These are phyloP conservation scores for Sebastes umbrosus DNA, from an alignment of 2,797 vertebrate genomes.

Conservation along the genomic window DNA sequence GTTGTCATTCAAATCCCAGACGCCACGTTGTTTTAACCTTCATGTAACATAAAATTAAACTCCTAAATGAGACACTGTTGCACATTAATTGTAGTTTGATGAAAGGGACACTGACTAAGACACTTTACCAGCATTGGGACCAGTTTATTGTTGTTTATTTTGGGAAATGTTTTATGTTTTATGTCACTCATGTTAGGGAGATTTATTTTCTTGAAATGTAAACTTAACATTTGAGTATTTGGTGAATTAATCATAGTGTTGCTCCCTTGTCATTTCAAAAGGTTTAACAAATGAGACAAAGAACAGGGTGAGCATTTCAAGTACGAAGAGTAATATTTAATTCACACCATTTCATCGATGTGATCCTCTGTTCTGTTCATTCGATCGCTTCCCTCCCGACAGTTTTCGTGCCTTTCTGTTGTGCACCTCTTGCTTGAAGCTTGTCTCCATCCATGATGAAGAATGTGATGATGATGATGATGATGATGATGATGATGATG, in stretches of 20 bases:
- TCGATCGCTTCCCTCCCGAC: slow-evolving; percentile 8
- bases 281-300: no score
- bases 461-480: slow-evolving; percentile 62
- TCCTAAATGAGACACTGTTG: slow-evolving; percentile 40
- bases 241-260: slow-evolving; percentile 5
- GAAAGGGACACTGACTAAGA: slow-evolving; percentile 72
- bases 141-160: neutral
- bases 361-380: slow-evolving; percentile 17
- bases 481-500: slow-evolving; percentile 40
- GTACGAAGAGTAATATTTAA: neutral
- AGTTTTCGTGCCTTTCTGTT: slow-evolving; percentile 79
- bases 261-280: neutral
- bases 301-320: neutral
- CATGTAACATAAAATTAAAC: slow-evolving; percentile 14
- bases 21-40: neutral
- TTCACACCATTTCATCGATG: neutral
- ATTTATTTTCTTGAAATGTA: slow-evolving; percentile 33
- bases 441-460: slow-evolving; percentile 70
- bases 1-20: slow-evolving; percentile 23
- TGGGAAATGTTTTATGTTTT: slow-evolving; percentile 32
- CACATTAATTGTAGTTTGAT: slow-evolving; percentile 50
- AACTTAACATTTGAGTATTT: slow-evolving; percentile 16
- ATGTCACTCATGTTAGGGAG: slow-evolving; percentile 21
- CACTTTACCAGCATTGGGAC: slow-evolving; percentile 63
- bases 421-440: slow-evolving; percentile 65